Conservation (phyloP, 2,888 invertebrate species). For the Drosophila prostipennis region DNA sequence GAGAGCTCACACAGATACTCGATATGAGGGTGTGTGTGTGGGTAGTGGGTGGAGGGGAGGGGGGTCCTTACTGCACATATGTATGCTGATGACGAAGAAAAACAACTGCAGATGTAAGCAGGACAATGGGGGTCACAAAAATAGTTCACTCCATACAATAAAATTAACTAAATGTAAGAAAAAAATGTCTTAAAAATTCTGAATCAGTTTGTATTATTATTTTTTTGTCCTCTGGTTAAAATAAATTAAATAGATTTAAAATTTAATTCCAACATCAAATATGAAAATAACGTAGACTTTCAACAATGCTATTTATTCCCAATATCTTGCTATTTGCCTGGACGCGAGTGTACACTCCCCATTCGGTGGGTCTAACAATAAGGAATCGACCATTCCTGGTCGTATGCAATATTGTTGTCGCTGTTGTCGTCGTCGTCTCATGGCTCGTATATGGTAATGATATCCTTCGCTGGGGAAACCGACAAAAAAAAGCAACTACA, state of each 20-base stretch:
- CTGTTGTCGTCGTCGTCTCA: conserved; percentile 44
- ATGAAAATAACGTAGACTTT: neutral
- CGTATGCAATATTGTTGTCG: conserved; percentile 59
- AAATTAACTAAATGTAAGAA: no score
- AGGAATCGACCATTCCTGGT: conserved; percentile 51
- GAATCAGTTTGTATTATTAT: no score
- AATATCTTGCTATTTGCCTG: neutral
- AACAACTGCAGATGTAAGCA: conserved; percentile 14
- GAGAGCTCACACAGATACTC: conserved; percentile 21
- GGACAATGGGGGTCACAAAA: conserved; percentile 1
- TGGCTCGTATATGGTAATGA: conserved; percentile 73
- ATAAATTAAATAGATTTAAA: no score
- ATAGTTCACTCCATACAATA: neutral
- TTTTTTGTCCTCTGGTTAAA: no score
- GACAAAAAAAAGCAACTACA: conserved; percentile 40
- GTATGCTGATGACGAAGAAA: conserved; percentile 23
- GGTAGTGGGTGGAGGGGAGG: neutral
- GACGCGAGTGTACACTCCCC: conserved; percentile 15
- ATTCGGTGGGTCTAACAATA: conserved; percentile 9
- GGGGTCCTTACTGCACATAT: conserved; percentile 34
- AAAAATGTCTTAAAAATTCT: no score
- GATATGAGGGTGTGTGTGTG: conserved; percentile 1
- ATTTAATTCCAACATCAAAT: no score
- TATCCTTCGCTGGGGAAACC: conserved; percentile 62
- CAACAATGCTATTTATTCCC: no score